These are phyloP conservation scores for Stichopus horrens DNA, from an alignment of 53 echinoderm and acorn worm genomes.

Conservation along the genomic window DNA sequence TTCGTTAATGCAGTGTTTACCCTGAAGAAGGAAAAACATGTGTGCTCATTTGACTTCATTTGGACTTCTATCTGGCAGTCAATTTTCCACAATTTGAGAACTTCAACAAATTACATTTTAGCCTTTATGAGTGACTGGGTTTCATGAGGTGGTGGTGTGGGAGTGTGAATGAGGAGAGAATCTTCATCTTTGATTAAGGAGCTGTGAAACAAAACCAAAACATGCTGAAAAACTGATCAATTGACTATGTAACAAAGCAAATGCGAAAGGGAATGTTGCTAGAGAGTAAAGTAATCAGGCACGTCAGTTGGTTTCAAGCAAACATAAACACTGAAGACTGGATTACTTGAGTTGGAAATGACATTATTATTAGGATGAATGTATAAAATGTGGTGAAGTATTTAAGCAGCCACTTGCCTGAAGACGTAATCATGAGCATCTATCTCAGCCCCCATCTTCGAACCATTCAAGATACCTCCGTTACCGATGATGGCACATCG, in stretches of 20 bases:
- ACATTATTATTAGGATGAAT: no score
- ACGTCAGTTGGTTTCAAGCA: no score
- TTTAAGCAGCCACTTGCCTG: slow-evolving; percentile 56
- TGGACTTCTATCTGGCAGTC: background rate
- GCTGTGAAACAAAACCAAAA: background rate
- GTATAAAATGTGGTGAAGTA: no score
- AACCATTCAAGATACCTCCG: slow-evolving; percentile 84
- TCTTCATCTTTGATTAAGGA: background rate
- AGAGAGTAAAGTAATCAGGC: no score
- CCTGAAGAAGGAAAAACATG: slow-evolving; percentile 41
- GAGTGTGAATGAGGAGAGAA: background rate
- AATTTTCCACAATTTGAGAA: no score
- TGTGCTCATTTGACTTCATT: background rate
- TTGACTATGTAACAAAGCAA: no score
- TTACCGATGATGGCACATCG: slow-evolving; percentile 90
- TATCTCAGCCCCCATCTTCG: slow-evolving; percentile 80
- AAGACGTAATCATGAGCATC: slow-evolving; percentile 96
- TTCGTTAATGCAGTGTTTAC: slow-evolving; percentile 88
- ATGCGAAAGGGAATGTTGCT: no score
- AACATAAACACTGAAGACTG: no score
- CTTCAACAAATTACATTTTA: no score
- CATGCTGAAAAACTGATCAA: no score
- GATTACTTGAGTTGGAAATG: no score
- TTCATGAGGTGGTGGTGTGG: background rate
- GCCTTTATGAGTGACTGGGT: no score